Base-by-base conservation (phyloP, 2,113 vertebrate species). In the Tiliqua scincoides region DNA sequence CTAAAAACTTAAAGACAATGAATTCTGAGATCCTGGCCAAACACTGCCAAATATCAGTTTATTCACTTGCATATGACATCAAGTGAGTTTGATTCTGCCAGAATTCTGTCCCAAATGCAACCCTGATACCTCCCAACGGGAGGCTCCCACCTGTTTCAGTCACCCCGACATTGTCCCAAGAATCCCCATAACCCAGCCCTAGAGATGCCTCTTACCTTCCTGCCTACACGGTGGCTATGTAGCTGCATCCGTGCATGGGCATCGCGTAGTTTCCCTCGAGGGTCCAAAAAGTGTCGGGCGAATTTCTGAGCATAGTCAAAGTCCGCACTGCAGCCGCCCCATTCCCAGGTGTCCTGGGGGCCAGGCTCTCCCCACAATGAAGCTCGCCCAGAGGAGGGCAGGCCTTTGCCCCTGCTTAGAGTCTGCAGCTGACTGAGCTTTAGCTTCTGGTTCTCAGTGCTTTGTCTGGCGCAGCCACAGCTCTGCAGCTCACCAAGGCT, bases 291-390 rank as follows among this genome's bases (percentile, higher is more conserved):
- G 89, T 98, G 97, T 57, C 97, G 96, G 92, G 98, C 97, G 93
- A 99, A 98, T 90, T 97, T 98, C 85, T 98, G 97, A 61, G 97
- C 98, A 78, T 98, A 98, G 75, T 97, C 96, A 85, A 97, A 94
- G 84, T 99, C 97, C 10, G 98, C 98, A 86, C 97, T 98, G 93
- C 98, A 99, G 88, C 98, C 98, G 23, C 98, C 97, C 98, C 98
- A 98, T 94, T 98, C 97, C 98, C 98, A 99, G 37, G 97, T 98
- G 91, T 99, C 98, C 94, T 98, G 98, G 84, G 97, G 94, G 37
- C 97, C 93, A n/a, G 96, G 96, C 65, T 96, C 96, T 88, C 96
- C 97, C 89, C 98, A 95, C 54, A 96, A 86, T 18, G 95, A 93
- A 32, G 97, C 89, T 7, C 96, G 93, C 83, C 96, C 94, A 68